Evolutionary conservation across 2,113 vertebrate genomes (phyloP), one percentile per base, ranked within the genome.

Genomic region (Cebus imitator): DNA sequence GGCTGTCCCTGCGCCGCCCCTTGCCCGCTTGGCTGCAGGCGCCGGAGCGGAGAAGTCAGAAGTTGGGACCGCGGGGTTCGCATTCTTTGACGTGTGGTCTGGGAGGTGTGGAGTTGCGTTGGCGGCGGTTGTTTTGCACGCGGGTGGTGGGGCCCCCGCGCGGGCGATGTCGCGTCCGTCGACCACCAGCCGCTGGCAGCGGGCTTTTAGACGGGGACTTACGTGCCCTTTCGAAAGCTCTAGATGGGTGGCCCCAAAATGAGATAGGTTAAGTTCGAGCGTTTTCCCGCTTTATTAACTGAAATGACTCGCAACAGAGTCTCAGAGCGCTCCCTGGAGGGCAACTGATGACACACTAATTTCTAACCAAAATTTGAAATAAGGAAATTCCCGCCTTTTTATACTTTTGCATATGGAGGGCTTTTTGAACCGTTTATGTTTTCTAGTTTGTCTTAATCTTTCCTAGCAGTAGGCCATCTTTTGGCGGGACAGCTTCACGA

Each of bases 251-350:
- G 58, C 64, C 32, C 35, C 2, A 30, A 20, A 61, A 37, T 20
- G 84, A 84, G 8, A 1, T 27, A 37, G 95, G 93, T 88, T 30
- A 37, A 61, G 40, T 79, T 81, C 0, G 70, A 95, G 88, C 70
- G 27, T 50, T 98, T 98, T 98, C 98, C 97, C 98, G 98, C 98
- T 95, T 97, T 75, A 57, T 83, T 57, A 70, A 72, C 94, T 6
- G 92, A 72, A 93, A n/a, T 3, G 94, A 12, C 35, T 76, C 5
- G 89, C 58, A 2, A 5, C 61, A 0, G 86, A 20, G 95, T 52
- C 50, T 45, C 92, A 87, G 95, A 97, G 98, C 98, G 98, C 98
- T 90, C 97, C 94, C 98, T 98, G 97, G 94, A 97, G 98, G 97
- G 78, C 96, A 30, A 1, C 79, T 21, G 5, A 93, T 55, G 95